Base-by-base conservation (phyloP, 2,888 invertebrate species). In the Coelinius sp. region DNA sequence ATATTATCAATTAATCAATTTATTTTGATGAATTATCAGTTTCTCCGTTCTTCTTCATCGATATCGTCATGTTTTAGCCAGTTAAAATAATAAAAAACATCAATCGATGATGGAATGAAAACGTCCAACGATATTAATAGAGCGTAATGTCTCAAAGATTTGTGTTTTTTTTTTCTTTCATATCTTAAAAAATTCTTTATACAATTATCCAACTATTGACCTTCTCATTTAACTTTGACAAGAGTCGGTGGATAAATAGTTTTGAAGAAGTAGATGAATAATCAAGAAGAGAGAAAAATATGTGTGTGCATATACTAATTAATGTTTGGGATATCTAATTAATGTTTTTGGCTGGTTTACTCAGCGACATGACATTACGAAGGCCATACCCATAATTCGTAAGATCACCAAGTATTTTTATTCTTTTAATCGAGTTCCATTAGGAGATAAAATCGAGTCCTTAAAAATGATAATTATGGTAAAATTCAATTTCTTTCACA, bases 361-460 rank as follows among this genome's bases (percentile, higher is more conserved):
- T 70, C 77, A 74, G 76, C 74, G 77, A 73, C 76, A 73, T 75
- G 77, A 75, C 76, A 73, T 76, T 75, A 75, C 70, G 70, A 78
- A 78, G 71, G 80, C 78, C 79, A 78, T 79, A 77, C 79, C 79
- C 76, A 78, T 76, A 75, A 73, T 56, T 75, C 59, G 74, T 75
- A 76, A 52, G 68, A 66, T 75, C 62, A 67, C 64, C 70, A 73
- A 75, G 68, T 68, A 70, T 53, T 63, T 63, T 8, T 14, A 52
- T 27, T 31, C 31, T 6, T 20, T 49, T 17, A 1, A 59, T 35
- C n/a, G 25, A 59, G 59, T 20, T n/a, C 35, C 17, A 59, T 59
- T 14, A 31, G 59, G 59, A 59, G 35, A 59, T 59, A 14, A 75
- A 68, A 62, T 71, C 27, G 25, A 53, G 27, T n/a, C 53, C 6